phyloP scores from a whole-genome alignment of 2,113 vertebrate species.

The Cariama cristata region DNA sequence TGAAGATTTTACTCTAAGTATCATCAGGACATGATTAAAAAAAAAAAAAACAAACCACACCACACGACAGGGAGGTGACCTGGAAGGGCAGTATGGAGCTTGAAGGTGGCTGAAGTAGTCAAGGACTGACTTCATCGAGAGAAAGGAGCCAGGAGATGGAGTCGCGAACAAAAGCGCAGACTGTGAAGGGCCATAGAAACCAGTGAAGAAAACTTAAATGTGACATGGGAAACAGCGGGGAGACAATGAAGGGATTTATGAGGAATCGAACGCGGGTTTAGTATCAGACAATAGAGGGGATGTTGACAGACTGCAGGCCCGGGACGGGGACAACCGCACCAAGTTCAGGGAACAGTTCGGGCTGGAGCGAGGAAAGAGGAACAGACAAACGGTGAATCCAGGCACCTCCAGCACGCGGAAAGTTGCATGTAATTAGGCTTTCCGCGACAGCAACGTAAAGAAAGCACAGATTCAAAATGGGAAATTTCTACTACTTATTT shows the following conservation, averaged over 20 bases:
- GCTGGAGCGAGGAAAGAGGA: neutral
- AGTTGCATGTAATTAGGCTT: neutral
- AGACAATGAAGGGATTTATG: neutral
- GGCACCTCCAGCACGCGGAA: neutral
- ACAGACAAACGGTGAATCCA: neutral
- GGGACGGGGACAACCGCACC: neutral
- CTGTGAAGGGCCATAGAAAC: neutral
- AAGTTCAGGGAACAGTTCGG: too few relatives aligned
- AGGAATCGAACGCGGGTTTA: neutral
- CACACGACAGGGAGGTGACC: neutral
- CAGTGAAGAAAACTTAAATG: neutral
- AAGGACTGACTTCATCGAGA: neutral
- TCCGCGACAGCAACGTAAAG: neutral
- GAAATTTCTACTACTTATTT: neutral
- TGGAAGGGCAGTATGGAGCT: neutral
- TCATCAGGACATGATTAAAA: neutral
- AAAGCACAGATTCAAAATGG: slow-evolving; percentile 28
- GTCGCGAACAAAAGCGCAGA: neutral
- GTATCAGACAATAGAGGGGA: neutral
- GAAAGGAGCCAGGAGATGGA: neutral
- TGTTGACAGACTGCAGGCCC: neutral
- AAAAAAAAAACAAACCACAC: neutral
- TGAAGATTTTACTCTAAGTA: neutral
- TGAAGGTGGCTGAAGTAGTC: neutral
- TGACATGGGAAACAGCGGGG: neutral